Evolutionary conservation across 1,140 invertebrate genomes (phyloP), one percentile per base, ranked within the genome.

Genomic region (Bursaphelenchus mucronatus): DNA sequence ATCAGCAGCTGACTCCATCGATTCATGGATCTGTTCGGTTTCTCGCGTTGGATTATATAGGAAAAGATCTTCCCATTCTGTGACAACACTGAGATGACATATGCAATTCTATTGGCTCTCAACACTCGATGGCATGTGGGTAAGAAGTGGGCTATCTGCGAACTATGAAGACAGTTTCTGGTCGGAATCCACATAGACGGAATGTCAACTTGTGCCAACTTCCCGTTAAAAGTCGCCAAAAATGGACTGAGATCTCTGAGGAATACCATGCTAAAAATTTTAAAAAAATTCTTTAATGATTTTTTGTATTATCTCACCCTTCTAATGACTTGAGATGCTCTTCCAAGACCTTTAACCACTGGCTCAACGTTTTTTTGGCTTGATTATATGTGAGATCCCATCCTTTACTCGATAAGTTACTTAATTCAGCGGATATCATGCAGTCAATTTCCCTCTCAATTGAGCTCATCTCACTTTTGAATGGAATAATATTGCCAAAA

Each of bases 181-280:
- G 40, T 40, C 40, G 57, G 11, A 39, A 30, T 15, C 57, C 57
- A 59, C 11, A 11, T 17, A 13, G 57, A 59, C 40, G 40, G 45
- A 44, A 59, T 39, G 57, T 59, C 57, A n/a, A 59, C 13, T n/a
- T 59, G 40, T 30, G 57, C 57, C 15, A 59, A n/a, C 10, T 39
- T 13, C 13, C 19, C 13, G 57, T 59, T 59, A 39, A 59, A 59
- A 1, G 39, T 17, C 11, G 21, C 11, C 57, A 59, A 50, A 46
- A 44, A 50, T 30, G 3, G 57, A 50, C 19, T 43, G 1, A 59
- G 11, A 19, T 45, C 47, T 13, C 21, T 13, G 5, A 59, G 13
- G 11, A 44, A 44, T 30, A 59, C 40, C 13, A 59, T 59, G 11
- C 57, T 59, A 55, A 21, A 49, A n/a, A 55, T 4, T 2, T n/a